These are phyloP conservation scores for Craniophora ligustri DNA, from an alignment of 2,888 invertebrate genomes.

Conservation along the genomic window DNA sequence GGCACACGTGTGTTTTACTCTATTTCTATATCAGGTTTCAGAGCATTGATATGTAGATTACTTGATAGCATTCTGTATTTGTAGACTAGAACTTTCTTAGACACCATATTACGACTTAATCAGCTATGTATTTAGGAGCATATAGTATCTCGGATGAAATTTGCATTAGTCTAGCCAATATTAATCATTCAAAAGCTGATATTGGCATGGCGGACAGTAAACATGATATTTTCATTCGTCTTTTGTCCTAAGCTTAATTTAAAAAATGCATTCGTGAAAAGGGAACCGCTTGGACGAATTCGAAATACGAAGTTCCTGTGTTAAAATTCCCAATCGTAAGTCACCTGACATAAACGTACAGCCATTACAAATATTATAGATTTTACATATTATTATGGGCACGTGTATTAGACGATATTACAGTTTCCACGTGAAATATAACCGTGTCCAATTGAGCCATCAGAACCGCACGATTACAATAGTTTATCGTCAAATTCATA, in stretches of 20 bases:
- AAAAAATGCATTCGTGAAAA: too few relatives aligned
- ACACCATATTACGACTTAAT: too few relatives aligned
- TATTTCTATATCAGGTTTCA: conserved; percentile 11
- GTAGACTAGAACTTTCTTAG: background rate
- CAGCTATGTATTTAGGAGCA: too few relatives aligned
- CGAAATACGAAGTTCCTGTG: too few relatives aligned
- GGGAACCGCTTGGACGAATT: too few relatives aligned
- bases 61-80: background rate
- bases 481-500: conserved; percentile 1
- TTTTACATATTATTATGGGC: conserved; percentile 16
- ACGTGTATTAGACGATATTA: conserved; percentile 31
- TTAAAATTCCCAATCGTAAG: background rate
- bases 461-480: conserved; percentile 4
- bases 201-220: too few relatives aligned
- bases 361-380: conserved; percentile 8
- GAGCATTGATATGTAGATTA: background rate
- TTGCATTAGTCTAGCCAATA: too few relatives aligned
- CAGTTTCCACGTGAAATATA: conserved; percentile 25
- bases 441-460: conserved; percentile 1
- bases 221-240: too few relatives aligned
- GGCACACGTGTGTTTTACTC: background rate
- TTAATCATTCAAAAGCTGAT: too few relatives aligned
- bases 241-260: too few relatives aligned
- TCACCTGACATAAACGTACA: background rate
- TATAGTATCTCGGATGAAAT: too few relatives aligned